Conservation (phyloP, 2,797 vertebrate species). For the Coregonus ussuriensis region DNA sequence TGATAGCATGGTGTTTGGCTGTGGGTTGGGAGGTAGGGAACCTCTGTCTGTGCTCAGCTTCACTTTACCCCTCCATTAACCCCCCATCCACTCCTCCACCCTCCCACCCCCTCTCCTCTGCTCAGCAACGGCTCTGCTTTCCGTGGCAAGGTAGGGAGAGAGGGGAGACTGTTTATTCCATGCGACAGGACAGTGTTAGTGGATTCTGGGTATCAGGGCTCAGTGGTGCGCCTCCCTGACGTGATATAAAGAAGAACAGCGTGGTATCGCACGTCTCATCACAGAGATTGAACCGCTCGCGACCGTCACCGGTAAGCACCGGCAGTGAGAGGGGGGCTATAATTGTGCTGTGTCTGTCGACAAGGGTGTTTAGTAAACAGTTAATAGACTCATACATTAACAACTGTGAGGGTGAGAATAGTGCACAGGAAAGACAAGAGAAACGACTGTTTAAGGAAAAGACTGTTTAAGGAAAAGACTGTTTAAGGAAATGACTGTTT, state of each 20-base stretch:
- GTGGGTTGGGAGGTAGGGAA: neutral
- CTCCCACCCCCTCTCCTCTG: neutral
- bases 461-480: neutral
- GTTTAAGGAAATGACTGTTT: too few species aligned
- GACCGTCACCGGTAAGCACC: neutral
- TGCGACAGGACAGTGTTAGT: conserved; percentile 29
- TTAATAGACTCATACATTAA: neutral
- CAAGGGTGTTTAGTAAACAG: neutral
- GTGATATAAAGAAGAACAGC: conserved; percentile 32
- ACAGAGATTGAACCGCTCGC: conserved; percentile 21
- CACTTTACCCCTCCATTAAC: neutral
- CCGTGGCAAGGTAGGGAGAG: neutral
- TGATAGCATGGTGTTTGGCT: neutral
- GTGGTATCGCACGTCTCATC: conserved; percentile 15
- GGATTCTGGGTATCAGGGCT: conserved; percentile 10
- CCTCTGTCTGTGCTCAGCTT: neutral
- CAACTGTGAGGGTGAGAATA: neutral
- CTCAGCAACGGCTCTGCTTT: conserved; percentile 2
- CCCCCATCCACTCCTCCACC: neutral
- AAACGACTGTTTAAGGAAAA: neutral
- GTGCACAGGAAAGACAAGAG: neutral
- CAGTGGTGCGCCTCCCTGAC: neutral
- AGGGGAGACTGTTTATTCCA: conserved; percentile 13
- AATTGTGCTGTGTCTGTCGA: conserved; percentile 16
- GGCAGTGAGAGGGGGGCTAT: neutral